These are phyloP conservation scores for Chrysolina americana DNA, from an alignment of 2,888 invertebrate genomes.

Conservation along the genomic window DNA sequence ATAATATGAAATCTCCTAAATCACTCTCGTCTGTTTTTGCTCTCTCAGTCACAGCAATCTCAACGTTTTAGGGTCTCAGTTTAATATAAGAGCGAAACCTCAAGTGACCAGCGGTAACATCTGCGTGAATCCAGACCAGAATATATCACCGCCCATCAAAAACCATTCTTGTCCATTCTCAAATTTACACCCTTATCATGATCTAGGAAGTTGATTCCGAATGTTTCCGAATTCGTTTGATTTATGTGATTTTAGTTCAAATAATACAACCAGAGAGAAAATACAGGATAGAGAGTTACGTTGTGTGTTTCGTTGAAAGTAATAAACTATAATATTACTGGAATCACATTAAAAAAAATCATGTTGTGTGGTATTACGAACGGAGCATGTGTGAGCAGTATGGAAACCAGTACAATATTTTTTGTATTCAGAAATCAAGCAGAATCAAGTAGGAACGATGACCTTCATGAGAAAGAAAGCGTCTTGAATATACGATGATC, in stretches of 20 bases:
- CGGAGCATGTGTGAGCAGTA: too few relatives aligned
- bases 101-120: constrained; percentile 65
- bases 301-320: too few relatives aligned
- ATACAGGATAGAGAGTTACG: not conserved
- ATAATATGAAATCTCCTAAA: constrained; percentile 48
- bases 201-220: constrained; percentile 39
- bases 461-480: too few relatives aligned
- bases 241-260: constrained; percentile 36
- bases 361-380: too few relatives aligned
- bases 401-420: too few relatives aligned
- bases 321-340: too few relatives aligned
- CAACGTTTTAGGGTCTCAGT: constrained; percentile 53
- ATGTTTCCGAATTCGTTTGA: constrained; percentile 36
- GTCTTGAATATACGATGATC: too few relatives aligned
- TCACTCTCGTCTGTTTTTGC: constrained; percentile 41
- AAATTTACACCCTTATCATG: constrained; percentile 63
- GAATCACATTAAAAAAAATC: too few relatives aligned
- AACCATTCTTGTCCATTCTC: constrained; percentile 64
- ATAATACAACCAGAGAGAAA: not conserved
- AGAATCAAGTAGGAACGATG: too few relatives aligned
- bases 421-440: too few relatives aligned
- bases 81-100: constrained; percentile 62
- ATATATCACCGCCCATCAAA: constrained; percentile 67
- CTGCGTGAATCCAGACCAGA: constrained; percentile 62
- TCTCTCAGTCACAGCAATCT: not conserved